Conservation (phyloP, 2,113 vertebrate genomes). For the Lepus europaeus region DNA sequence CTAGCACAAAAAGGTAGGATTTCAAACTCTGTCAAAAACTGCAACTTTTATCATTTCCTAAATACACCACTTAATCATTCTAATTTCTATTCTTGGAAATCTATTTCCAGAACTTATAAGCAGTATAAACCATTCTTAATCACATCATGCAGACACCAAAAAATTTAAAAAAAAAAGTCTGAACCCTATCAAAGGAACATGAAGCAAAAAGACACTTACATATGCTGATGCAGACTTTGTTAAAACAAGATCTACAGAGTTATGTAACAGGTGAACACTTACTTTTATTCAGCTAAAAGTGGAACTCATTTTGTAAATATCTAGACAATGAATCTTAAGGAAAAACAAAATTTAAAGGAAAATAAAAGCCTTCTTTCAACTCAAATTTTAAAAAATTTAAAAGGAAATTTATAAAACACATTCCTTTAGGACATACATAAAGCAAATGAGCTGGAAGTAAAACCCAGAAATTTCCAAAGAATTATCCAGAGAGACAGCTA, state of each 20-base stretch:
- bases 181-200: neutral
- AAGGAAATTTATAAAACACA: neutral
- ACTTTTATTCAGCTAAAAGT: slow-evolving; percentile 17
- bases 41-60: neutral
- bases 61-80: neutral
- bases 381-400: slow-evolving; percentile 36
- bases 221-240: neutral
- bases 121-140: neutral
- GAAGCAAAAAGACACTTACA: neutral
- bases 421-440: neutral
- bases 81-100: neutral
- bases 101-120: neutral
- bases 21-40: slow-evolving; percentile 20
- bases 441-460: slow-evolving; percentile 19
- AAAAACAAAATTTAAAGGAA: slow-evolving; percentile 29
- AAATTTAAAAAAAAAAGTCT: neutral
- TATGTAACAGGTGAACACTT: neutral
- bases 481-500: neutral
- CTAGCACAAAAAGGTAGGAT: neutral
- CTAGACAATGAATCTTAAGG: neutral
- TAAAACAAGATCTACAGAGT: neutral
- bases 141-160: neutral
- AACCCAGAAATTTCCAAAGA: neutral
- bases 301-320: neutral
- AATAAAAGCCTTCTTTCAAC: neutral